Conservation (phyloP, 2,888 invertebrate species). For the Drosophila barbarae region DNA sequence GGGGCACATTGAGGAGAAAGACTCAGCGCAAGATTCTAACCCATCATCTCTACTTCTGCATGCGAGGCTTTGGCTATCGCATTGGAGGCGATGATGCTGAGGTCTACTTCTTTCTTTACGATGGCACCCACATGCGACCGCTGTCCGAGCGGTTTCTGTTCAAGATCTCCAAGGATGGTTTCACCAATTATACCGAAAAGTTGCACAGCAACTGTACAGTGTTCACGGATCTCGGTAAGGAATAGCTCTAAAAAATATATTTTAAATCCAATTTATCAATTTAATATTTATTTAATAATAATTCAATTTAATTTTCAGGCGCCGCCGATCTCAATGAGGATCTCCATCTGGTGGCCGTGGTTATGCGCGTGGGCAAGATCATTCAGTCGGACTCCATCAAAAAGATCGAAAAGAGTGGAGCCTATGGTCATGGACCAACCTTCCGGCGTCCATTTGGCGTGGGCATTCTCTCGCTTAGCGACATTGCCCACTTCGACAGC, state of each 20-base stretch:
- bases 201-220: slow-evolving; percentile 93
- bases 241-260: background rate
- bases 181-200: slow-evolving; percentile 93
- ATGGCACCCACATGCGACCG: slow-evolving; percentile 85
- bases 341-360: slow-evolving; percentile 92
- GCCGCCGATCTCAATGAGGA: slow-evolving; percentile 91
- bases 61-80: slow-evolving; percentile 93
- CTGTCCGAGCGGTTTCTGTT: slow-evolving; percentile 94
- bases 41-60: slow-evolving; percentile 91
- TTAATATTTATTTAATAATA: too few species aligned
- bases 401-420: slow-evolving; percentile 76
- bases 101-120: slow-evolving; percentile 91
- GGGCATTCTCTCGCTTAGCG: slow-evolving; percentile 88
- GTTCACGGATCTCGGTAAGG: slow-evolving; percentile 86
- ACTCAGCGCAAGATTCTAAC: slow-evolving; percentile 81
- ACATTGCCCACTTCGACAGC: slow-evolving; percentile 83
- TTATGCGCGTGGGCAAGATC: slow-evolving; percentile 93
- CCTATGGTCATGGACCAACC: slow-evolving; percentile 60
- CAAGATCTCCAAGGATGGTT: slow-evolving; percentile 92
- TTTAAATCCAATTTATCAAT: background rate
- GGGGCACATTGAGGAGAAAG: slow-evolving; percentile 79
- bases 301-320: slow-evolving; percentile 79
- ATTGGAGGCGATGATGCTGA: slow-evolving; percentile 94
- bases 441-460: slow-evolving; percentile 92
- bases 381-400: slow-evolving; percentile 81